phyloP scores from a whole-genome alignment of 2,113 vertebrate species.

The Plecotus auritus region DNA sequence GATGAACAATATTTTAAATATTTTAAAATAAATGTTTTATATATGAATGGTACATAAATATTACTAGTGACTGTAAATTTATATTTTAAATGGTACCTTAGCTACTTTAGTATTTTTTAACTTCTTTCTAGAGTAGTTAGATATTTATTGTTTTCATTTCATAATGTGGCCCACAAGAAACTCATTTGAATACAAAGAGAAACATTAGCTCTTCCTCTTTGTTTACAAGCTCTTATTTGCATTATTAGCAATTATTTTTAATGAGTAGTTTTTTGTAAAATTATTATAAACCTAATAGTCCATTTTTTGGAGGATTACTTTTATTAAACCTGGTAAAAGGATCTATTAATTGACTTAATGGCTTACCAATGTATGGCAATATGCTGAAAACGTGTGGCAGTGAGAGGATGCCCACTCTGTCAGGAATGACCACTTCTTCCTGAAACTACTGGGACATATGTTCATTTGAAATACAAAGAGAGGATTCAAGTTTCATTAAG shows the following conservation, averaged over 20 bases:
- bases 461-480: background rate
- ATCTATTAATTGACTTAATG: background rate
- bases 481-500: background rate
- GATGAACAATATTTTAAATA: background rate
- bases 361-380: too few species aligned
- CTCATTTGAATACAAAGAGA: background rate
- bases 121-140: background rate
- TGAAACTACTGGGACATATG: background rate
- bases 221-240: background rate
- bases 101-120: background rate
- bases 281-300: background rate
- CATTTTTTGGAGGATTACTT: background rate
- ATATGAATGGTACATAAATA: background rate
- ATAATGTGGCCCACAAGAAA: background rate
- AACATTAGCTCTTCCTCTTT: background rate
- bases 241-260: background rate
- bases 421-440: background rate
- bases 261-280: background rate
- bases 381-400: background rate
- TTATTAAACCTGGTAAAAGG: background rate
- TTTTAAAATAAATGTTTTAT: background rate
- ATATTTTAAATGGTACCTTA: background rate
- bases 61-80: background rate
- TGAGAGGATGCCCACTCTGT: background rate
- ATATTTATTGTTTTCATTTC: background rate